Conservation (phyloP, 2,797 vertebrate genomes). For the Eutrigla gurnardus region DNA sequence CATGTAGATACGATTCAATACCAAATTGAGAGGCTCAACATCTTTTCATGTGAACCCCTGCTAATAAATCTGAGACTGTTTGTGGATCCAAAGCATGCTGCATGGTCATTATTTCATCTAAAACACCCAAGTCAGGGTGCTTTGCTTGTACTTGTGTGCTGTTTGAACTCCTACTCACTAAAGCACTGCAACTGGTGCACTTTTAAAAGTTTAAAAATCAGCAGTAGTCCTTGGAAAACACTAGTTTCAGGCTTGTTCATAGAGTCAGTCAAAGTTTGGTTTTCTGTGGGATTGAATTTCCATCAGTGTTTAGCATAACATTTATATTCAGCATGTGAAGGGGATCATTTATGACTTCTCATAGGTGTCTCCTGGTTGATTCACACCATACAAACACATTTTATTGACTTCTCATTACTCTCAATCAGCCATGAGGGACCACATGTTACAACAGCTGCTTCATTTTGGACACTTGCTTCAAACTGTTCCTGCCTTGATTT, state of each 20-base stretch:
- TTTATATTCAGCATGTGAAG: conserved; percentile 34
- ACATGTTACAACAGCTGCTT: not conserved
- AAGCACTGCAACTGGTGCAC: conserved; percentile 61
- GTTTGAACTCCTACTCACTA: conserved; percentile 57
- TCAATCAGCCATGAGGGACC: not conserved
- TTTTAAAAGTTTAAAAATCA: conserved; percentile 57
- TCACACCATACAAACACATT: not conserved
- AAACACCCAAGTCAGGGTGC: conserved; percentile 6
- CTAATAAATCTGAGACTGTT: conserved; percentile 34
- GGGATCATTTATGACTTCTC: conserved; percentile 6
- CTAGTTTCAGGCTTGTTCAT: conserved; percentile 34
- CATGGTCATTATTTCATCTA: conserved; percentile 32
- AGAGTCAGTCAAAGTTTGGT: conserved; percentile 28
- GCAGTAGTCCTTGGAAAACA: conserved; percentile 48
- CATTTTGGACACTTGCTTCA: not conserved
- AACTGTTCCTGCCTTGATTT: not conserved
- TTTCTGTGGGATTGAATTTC: conserved; percentile 39
- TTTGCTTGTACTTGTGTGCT: conserved; percentile 17
- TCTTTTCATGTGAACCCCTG: conserved; percentile 3
- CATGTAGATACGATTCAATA: conserved; percentile 2
- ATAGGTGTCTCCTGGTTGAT: not conserved
- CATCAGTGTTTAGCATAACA: conserved; percentile 25
- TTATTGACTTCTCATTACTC: not conserved
- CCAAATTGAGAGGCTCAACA: not conserved
- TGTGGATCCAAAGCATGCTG: conserved; percentile 27